Evolutionary conservation across 2,888 invertebrate species (phyloP).

Genomic region (Acholoe squamosa): DNA sequence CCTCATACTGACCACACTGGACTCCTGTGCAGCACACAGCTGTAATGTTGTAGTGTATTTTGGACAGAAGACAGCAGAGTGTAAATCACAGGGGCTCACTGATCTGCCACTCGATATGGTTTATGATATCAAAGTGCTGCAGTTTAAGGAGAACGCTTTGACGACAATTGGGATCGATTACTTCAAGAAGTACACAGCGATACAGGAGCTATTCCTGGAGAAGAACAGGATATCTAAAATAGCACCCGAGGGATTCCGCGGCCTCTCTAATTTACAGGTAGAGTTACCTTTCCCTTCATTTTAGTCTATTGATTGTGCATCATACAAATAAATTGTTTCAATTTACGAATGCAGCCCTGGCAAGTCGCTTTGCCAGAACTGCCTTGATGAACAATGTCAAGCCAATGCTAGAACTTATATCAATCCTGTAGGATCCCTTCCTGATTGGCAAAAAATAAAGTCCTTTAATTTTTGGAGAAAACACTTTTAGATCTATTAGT

Average conservation of each 20-base stretch:
- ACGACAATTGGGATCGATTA: constrained; percentile 66
- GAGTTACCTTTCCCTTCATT: no score
- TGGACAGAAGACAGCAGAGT: constrained; percentile 69
- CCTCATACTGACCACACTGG: neutral
- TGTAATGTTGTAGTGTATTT: constrained; percentile 68
- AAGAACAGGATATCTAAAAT: constrained; percentile 68
- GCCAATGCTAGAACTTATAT: no score
- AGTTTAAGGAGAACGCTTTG: constrained; percentile 68
- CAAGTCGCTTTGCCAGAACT: no score
- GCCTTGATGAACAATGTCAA: no score
- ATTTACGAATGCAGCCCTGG: no score
- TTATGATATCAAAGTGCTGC: constrained; percentile 69
- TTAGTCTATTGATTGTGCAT: no score
- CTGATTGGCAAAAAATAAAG: no score
- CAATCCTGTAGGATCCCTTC: no score
- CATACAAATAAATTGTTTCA: no score
- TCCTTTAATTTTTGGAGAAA: no score
- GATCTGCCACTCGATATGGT: constrained; percentile 68
- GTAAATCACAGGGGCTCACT: constrained; percentile 65
- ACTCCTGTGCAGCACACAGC: neutral
- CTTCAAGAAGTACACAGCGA: constrained; percentile 67
- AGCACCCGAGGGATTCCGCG: constrained; percentile 69
- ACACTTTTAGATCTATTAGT: no score
- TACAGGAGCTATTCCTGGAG: constrained; percentile 70
- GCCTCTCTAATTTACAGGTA: constrained; percentile 69